These are phyloP conservation scores for Muntiacus reevesi DNA, from an alignment of 2,113 vertebrate species.

Conservation along the genomic window DNA sequence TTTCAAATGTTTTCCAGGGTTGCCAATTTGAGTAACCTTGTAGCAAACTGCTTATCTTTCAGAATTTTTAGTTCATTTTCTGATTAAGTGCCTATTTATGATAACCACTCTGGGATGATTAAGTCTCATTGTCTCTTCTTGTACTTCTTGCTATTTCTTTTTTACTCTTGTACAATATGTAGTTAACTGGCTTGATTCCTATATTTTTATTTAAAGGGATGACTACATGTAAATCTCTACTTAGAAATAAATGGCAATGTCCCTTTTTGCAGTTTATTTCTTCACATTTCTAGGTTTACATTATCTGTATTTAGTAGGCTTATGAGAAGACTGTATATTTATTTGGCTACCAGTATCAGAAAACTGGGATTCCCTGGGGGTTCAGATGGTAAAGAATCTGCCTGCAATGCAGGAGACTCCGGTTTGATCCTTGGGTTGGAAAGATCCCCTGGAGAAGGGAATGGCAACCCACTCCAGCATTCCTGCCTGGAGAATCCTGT, in stretches of 20 bases:
- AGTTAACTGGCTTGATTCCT: neutral
- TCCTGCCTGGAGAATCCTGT: neutral
- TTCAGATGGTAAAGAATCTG: neutral
- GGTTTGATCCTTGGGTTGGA: neutral
- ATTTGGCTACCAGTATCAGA: neutral
- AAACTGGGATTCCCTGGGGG: neutral
- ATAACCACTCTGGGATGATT: neutral
- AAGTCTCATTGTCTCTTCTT: neutral
- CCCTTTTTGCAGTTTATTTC: neutral
- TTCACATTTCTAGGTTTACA: neutral
- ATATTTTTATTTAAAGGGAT: neutral
- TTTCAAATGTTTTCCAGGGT: neutral
- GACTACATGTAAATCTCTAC: neutral
- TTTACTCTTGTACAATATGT: neutral
- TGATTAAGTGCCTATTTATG: neutral
- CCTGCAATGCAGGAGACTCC: neutral
- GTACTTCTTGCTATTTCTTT: neutral
- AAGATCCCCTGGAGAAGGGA: neutral
- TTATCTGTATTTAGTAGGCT: neutral
- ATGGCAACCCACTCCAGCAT: neutral
- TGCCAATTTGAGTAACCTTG: neutral
- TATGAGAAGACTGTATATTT: neutral
- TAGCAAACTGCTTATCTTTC: neutral
- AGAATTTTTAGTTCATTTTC: slow-evolving; percentile 3
- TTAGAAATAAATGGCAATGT: neutral